Conservation (phyloP, 2,113 vertebrate species). For the Mus musculus region GRCm39 chr17:25717501-25718000, state of each 20-base stretch:
- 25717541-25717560: not conserved
- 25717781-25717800: not conserved
- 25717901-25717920: not conserved
- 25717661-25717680: not conserved
- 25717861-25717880: not conserved
- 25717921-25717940: not conserved
- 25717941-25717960: not conserved
- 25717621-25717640: not conserved
- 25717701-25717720: not conserved
- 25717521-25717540: not conserved
- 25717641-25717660: not conserved
- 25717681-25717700: not conserved
- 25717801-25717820: not conserved
- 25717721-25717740: not conserved
- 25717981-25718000: not conserved
- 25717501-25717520: not conserved
- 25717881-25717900: not conserved
- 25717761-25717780: accelerated
- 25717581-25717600: not conserved
- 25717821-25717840: not conserved
- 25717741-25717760: accelerated
- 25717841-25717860: not conserved
- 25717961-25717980: not conserved
- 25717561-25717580: no score
- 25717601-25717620: not conserved